Evolutionary conservation across 2,113 vertebrate species (phyloP).

Genomic region (Ammodytes marinus): DNA sequence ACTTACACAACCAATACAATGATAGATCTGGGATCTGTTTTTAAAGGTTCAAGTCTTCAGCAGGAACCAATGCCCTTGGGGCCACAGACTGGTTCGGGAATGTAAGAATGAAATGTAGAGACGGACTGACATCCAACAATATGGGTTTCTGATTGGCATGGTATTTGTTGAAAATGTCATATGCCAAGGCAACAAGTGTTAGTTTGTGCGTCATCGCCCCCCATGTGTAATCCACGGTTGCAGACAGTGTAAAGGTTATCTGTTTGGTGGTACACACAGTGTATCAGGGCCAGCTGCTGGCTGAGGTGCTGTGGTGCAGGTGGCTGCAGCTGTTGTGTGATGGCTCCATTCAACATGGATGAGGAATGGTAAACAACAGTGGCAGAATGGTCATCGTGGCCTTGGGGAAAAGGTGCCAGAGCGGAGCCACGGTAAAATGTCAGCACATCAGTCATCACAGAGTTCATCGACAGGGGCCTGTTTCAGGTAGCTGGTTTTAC

Average conservation of each 20-base stretch:
- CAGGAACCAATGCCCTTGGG: neutral
- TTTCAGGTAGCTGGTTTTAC: too few species aligned
- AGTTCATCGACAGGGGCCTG: constrained; percentile 33
- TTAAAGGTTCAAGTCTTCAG: neutral
- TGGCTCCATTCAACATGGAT: constrained; percentile 47
- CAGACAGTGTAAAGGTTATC: constrained; percentile 59
- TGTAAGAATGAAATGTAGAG: neutral
- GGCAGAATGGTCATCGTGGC: constrained; percentile 25
- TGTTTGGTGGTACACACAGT: constrained; percentile 33
- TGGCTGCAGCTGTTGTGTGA: constrained; percentile 29
- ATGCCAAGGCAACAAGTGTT: constrained; percentile 28
- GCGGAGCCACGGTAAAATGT: constrained; percentile 49
- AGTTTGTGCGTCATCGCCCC: constrained; percentile 44
- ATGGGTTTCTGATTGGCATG: neutral
- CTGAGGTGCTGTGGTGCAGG: constrained; percentile 15
- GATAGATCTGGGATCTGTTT: neutral
- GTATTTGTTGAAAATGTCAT: neutral
- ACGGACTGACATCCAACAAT: neutral
- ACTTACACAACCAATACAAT: too few species aligned
- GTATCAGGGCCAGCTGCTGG: constrained; percentile 40
- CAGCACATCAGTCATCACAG: constrained; percentile 38
- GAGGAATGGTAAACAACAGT: constrained; percentile 53
- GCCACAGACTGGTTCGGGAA: neutral
- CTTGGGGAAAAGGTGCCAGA: constrained; percentile 17
- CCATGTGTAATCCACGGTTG: constrained; percentile 31